Base-by-base conservation (phyloP, 2,888 invertebrate species). In the Stenolophus ochropezus region DNA sequence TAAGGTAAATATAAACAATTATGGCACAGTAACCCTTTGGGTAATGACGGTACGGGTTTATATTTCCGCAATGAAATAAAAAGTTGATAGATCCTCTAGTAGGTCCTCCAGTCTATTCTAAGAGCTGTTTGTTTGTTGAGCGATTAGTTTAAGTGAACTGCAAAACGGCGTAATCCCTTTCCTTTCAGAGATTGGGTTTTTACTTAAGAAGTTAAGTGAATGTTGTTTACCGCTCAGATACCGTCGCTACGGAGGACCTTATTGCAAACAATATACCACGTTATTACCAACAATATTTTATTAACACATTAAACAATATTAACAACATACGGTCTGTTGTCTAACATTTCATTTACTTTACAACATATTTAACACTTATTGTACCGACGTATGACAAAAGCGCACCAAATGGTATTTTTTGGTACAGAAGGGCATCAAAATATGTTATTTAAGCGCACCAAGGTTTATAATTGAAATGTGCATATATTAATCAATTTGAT, bases 111-210 rank as follows among this genome's bases (percentile, higher is more conserved):
- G 11, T 21, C 65, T 69, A 33, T 33, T 42, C 11, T 11, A 11
- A 69, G 65, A 69, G 21, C n/a, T 69, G 47, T 49, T 21, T 73
- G 73, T 73, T 49, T 73, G 49, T 49, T 23, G 73, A 73, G 21
- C 47, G 73, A 73, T 73, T 47, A 73, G 49, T 73, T 73, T 49
- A 73, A 69, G 69, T 69, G 69, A 42, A 69, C 69, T 69, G 69
- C 20, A 69, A 69, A 69, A 73, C 49, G 73, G 4, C 47, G 47
- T 49, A 73, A 73, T 73, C 49, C 73, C 21, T 49, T 73, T 73
- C 73, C 49, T 73, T 73, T 73, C 21, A 73, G 47, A 49, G 49
- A 49, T 73, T 21, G 16, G 69, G 73, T 73, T 73, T 73, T 73
- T 73, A 49, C 49, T 47, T 73, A 73, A 73, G 69, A 33, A 42